Evolutionary conservation across 23 tunicate genomes (phyloP), one percentile per base, ranked within the genome.

Genomic region (Styela clava): DNA sequence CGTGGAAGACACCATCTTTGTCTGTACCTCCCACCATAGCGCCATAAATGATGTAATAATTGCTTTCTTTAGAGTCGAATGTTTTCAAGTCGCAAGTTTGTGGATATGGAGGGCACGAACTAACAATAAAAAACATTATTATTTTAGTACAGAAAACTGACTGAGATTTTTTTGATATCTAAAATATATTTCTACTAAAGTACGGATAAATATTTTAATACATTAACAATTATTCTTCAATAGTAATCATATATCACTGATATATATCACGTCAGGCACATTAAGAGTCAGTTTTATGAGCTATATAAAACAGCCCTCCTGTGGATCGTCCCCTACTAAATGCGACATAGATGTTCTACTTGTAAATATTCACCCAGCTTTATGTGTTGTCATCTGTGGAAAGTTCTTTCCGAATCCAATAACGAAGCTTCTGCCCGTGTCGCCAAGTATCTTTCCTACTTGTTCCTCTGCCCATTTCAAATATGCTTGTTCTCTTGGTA

Each of bases 1-100:
- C 86, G 12, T 74, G 19, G 62, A 74, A 82, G 12, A 16, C 25
- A 28, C 79, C 86, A 16, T 36, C 33, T 23, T 74, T 22, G 37
- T 82, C 83, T 18, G 86, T 63, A 0, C 86, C 86, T 20, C 86
- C 86, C 7, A 82, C 86, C 1, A 82, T 24, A 21, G 83, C 86
- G 63, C 86, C 86, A 82, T 82, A 82, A 26, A 82, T 22, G 23
- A 82, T 74, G 63, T 79, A 82, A 76, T 82, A 35, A 34, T 82
- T 82, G 9, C 83, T 83, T 22, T 82, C 25, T 7, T 65, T 0
- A 24, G 83, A 36, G 1, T 74, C 23, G 23, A 18, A 74, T 20
- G 79, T 74, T 27, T 51, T 31, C 79, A 51, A 74, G 33, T 74
- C 79, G 79, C 79, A 74, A 19, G 30, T 74, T 32, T 22, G 30